Base-by-base conservation (phyloP, 2,113 vertebrate genomes). In the Thomomys bottae region DNA sequence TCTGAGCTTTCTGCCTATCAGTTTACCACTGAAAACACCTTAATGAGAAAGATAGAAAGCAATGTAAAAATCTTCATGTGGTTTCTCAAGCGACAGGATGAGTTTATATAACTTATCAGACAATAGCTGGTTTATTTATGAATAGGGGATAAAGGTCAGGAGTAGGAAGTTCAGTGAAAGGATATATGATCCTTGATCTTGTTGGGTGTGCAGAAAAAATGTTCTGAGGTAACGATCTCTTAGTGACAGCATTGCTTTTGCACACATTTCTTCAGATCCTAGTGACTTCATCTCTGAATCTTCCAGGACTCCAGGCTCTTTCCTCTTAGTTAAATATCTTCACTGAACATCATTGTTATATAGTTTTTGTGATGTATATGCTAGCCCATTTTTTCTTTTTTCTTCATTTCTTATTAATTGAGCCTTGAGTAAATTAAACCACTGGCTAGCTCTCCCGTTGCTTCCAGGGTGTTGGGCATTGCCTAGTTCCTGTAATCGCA, bases 61-160 rank as follows among this genome's bases (percentile, higher is more conserved):
- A 85, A 49, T 64, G 85, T 77, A 64, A 64, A 95, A 79, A 61
- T 70, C 89, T 85, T 83, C 28, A 4, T 89, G 84, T 70, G n/a
- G 54, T 89, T 96, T 92, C 67, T 68, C 34, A 93, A 79, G 86
- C 83, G 63, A 90, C 57, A 90, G 80, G 57, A 67, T 84, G 24
- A 94, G 45, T 92, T 92, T 78, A 88, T 89, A 17, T 93, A 68
- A 78, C 61, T 92, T 92, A 90, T 70, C 81, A 92, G 72, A 92
- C 45, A 90, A 63, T 67, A 40, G 21, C 73, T 70, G 76, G 63
- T 87, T 72, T 84, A 87, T 88, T 90, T 95, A 75, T 81, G 90
- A 90, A 42, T 90, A 93, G n/a, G 26, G 88, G 87, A 71, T 95
- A 96, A 95, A 95, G 95, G 89, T 95, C 87, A 73, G 28, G 72